Evolutionary conservation across 2,113 vertebrate genomes (phyloP), one percentile per base, ranked within the genome.

Genomic region (Esox niger): DNA sequence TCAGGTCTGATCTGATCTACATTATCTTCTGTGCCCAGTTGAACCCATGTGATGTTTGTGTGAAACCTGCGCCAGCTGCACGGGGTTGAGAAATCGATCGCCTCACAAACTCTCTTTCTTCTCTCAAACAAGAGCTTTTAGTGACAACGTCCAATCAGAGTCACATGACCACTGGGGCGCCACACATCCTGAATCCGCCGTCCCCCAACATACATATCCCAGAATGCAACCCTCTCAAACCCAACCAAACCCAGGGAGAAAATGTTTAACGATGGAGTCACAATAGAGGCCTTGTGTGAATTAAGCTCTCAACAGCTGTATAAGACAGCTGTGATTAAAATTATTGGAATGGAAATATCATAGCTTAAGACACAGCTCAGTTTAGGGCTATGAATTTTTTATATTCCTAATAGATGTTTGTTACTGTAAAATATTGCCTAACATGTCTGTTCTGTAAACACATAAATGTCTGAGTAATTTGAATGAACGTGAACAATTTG

Each of bases 11-110:
- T 68, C 69, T 74, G 73, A 79, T 82, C 76, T 70, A 11, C 69
- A 62, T 75, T 72, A 76, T 76, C 46, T 20, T 76, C 46, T 20
- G 77, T 81, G 74, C 73, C 69, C 68, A 71, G 73, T 69, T 74
- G 26, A 49, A 65, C 65, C 38, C 82, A 79, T 84, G 78, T 88
- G 82, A 84, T 71, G 66, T 79, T 81, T 78, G 80, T 69, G 81
- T 76, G 69, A 86, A 43, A 84, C 82, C 79, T 86, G 78, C 79
- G 85, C 78, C 87, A 88, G 88, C 84, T 88, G 38, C 38, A 43
- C 13, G 84, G 78, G 69, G 66, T n/a, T 21, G 59, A 29, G 66
- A 76, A 86, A 84, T 82, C 72, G 78, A 72, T 79, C 74, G 70
- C 73, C 73, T 59, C 75, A 87, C 80, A 88, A 81, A 79, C 72